Base-by-base conservation (phyloP, 92 coral and sea anemone genomes). In the Parazoanthus darwini region DNA sequence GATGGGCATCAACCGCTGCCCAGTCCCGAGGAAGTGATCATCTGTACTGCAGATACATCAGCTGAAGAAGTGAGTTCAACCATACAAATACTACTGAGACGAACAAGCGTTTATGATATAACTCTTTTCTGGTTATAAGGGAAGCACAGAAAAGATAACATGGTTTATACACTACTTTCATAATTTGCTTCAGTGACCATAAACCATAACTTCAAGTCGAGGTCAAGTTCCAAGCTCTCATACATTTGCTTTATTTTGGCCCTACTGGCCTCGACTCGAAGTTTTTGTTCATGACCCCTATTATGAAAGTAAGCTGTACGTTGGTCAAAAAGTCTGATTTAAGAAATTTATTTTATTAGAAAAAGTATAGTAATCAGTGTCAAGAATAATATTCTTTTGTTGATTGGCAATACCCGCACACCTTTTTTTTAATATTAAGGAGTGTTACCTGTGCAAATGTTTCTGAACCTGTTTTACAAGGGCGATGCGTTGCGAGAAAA, bases 11-110 rank as follows among this genome's bases (percentile, higher is more conserved):
- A 89, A 43, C 63, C 91, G 22, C 90, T 93, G 38, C 98, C 98
- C 33, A 89, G 93, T 43, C 88, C 90, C 18, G 93, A 96, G 77
- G 98, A 96, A 78, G 97, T 96, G 9, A 85, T 96, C 56, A 91
- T 96, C 77, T 96, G 98, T 67, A 88, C 92, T 2, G 88, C 94
- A 33, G 94, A 96, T 29, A 96, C 98, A 2, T 92, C 98, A 5
- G 90, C 94, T 50, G 98, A 96, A 90, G 98, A 96, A 93, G 98
- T 96, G 82, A 43, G 89, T 80, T 26, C 54, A 42, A 14, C 77
- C 6, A 6, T 11, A 26, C 14, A 25, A 71, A 71, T 26, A 71
- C 73, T 1, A 8, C 25, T 22, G 29, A 67, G 73, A 15, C 72
- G 11, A 48, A 48, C 51, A 48, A 48, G 51, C 26, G 70, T 63